Conservation (phyloP, 2,888 invertebrate species). For the Noctua pronuba region DNA sequence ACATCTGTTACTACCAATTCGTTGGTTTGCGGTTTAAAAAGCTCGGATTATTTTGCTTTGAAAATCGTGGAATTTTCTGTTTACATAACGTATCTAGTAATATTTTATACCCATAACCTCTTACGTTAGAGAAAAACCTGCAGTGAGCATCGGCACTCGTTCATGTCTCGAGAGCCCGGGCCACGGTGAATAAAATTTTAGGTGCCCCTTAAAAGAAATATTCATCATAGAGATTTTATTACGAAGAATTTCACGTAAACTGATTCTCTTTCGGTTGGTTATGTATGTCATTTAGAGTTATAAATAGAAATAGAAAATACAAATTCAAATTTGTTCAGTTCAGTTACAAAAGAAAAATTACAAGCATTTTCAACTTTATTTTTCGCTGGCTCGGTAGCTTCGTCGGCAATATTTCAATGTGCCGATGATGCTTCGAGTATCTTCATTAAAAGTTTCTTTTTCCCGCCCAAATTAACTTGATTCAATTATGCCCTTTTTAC, state of each 20-base stretch:
- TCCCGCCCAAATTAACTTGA: conserved; percentile 55
- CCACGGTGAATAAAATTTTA: conserved; percentile 82
- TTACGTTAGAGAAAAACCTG: conserved; percentile 83
- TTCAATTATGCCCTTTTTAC: conserved; percentile 67
- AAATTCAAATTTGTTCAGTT: background rate
- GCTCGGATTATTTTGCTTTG: conserved; percentile 19
- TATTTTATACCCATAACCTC: conserved; percentile 67
- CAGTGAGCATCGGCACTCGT: conserved; percentile 86
- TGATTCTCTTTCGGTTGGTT: conserved; percentile 35
- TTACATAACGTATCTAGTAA: conserved; percentile 68
- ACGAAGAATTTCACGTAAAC: conserved; percentile 31
- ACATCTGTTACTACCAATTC: background rate
- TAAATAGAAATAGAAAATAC: background rate
- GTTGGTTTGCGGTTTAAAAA: conserved; percentile 13
- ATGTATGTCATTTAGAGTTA: conserved; percentile 10
- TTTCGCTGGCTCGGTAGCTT: background rate
- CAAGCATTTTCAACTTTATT: background rate
- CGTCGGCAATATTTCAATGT: conserved; percentile 31
- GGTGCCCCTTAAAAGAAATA: conserved; percentile 73
- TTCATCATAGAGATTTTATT: conserved; percentile 65
- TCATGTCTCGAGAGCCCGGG: conserved; percentile 80
- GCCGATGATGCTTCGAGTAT: conserved; percentile 27
- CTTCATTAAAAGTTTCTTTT: conserved; percentile 55
- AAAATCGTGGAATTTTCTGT: conserved; percentile 55
- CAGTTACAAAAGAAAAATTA: background rate